Evolutionary conservation across 2,797 vertebrate species (phyloP), one percentile per base, ranked within the genome.

Genomic region (Gadopsis bispinosus): DNA sequence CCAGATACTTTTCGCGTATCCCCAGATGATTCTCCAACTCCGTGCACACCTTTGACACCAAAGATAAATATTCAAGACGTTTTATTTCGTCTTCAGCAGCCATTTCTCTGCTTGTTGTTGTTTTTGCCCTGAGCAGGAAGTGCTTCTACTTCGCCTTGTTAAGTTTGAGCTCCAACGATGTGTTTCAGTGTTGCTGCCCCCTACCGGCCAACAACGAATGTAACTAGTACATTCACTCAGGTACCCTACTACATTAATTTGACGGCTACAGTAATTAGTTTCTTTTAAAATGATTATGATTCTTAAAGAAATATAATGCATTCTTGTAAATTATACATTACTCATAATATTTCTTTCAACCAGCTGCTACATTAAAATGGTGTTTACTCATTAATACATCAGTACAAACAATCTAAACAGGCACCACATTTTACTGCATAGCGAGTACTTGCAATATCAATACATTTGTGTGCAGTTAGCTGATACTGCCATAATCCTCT

Each of bases 31-130:
- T 98, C 85, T 98, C 97, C 83, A 98, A 2, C 89, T 98, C 97
- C 0, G 97, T 98, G 91, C 97, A 98, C 1, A 98, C 97, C 81
- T 98, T 98, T 11, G 97, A 98, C 5, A 97, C 97, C 39, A 98
- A 80, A 3, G 97, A 98, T 22, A 98, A 75, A 72, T 97, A 97
- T 41, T 98, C 97, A 35, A 97, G 95, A 84, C 97, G 95, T 9
- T 95, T 91, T 0, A 98, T 93, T 79, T 97, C 97, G 2, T 97
- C 96, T 5, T 80, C 35, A 4, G 56, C 29, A 5, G 77, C 60
- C 88, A 90, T 89, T 26, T 51, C 6, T 63, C 1, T 0, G 26
- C 26, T 26, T 26, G 26, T 26, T 29, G 61, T 74, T 82, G 79
- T 19, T 43, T 69, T 43, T 7, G 4, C 5, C 9, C 1, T 4